Evolutionary conservation across 2,888 invertebrate species (phyloP), one percentile per base, ranked within the genome.

Genomic region (Lypha dubia): DNA sequence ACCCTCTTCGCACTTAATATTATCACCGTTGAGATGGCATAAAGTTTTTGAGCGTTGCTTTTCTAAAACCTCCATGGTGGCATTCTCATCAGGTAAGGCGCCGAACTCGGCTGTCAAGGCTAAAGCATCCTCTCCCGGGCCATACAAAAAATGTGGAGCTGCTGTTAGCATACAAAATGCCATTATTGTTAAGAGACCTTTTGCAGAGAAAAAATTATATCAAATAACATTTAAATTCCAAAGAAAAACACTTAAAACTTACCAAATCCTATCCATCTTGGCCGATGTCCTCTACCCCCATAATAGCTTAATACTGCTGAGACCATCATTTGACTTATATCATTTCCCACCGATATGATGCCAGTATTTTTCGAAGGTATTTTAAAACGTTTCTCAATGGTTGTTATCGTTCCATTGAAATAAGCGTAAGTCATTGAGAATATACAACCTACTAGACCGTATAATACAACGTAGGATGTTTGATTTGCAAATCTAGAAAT

Each of bases 391-490:
- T 95, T 95, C 90, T 95, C 95, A 85, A 95, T 93, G 3, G 95
- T 95, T 68, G 95, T 95, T 82, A 95, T 95, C 35, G 95, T 95
- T n/a, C 95, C 95, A 88, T 95, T 95, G 88, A 95, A 95, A 89
- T 95, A 95, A 4, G 95, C 94, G 88, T 94, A 95, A 81, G 94
- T 94, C 88, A 95, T 95, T 22, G 94, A 94, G 89, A 95, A 95
- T 77, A 95, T 93, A 88, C 95, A 95, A 3, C 95, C 95, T 7
- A 95, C 93, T 49, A 95, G 91, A 44, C 95, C 95, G 86, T 95
- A 95, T 0, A 95, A 92, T 85, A 94, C 91, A 4, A 95, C 92
- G 70, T 92, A 92, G 0, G 91, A 91, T 8, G 92, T 92, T 89
- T 92, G 93, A 90, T 91, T 92, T 32, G 92, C 93, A 77, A 92